Conservation (phyloP, 2,797 vertebrate species). For the Ceyx erithaca region DNA sequence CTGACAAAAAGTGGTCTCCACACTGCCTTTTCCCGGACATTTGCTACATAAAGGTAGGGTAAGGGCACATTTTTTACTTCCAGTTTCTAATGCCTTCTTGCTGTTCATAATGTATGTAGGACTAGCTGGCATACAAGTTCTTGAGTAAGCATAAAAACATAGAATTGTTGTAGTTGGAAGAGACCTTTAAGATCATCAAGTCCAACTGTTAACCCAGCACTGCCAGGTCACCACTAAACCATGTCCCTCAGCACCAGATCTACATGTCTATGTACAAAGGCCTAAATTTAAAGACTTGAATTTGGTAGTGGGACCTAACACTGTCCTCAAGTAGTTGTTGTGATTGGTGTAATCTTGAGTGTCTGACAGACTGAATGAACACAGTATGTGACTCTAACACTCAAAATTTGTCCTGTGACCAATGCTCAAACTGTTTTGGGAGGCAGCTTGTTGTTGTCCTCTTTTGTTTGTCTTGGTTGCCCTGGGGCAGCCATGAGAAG, state of each 20-base stretch:
- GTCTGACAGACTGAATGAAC: background rate
- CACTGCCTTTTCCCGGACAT: fast-evolving
- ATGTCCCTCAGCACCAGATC: background rate
- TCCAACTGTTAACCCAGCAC: background rate
- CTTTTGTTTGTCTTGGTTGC: background rate
- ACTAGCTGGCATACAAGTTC: background rate
- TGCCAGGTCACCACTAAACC: background rate
- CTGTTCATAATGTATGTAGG: background rate
- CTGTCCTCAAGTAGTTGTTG: background rate
- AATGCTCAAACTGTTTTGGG: background rate
- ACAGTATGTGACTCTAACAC: background rate
- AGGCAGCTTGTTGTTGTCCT: background rate
- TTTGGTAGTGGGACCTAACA: background rate
- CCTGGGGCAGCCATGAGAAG: background rate
- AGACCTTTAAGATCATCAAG: background rate
- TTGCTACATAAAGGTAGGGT: background rate
- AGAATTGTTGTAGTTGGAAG: background rate
- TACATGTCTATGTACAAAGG: background rate
- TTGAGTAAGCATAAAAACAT: background rate
- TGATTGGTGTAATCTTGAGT: background rate
- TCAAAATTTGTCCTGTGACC: background rate
- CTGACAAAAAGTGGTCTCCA: background rate
- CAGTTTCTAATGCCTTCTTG: background rate
- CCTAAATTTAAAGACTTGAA: background rate
- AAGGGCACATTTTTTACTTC: background rate